Conservation (phyloP, 2,797 vertebrate genomes). For the Peromyscus nudipes region DNA sequence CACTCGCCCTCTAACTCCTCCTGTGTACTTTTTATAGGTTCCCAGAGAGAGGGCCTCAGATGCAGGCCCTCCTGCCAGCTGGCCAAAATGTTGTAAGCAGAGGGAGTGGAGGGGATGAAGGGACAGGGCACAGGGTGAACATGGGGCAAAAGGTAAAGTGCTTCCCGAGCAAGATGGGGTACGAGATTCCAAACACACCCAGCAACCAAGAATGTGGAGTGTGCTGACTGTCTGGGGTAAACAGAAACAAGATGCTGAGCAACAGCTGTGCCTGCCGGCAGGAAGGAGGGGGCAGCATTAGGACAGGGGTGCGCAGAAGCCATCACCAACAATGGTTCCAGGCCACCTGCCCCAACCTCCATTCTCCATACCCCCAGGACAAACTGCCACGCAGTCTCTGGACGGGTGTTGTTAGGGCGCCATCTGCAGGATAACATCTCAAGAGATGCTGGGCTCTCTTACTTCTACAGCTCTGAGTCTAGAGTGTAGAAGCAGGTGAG, state of each 20-base stretch:
- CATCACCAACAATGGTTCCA: not conserved
- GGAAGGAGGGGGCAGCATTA: slow-evolving; percentile 59
- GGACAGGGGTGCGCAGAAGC: not conserved
- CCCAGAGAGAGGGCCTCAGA: not conserved
- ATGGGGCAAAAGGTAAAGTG: slow-evolving; percentile 71
- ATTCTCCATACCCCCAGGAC: too few relatives aligned
- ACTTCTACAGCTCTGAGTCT: too few relatives aligned
- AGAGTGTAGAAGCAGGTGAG: not conserved
- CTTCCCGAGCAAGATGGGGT: slow-evolving; percentile 47
- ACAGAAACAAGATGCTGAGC: slow-evolving; percentile 77
- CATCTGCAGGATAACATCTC: not conserved
- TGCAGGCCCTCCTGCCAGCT: not conserved
- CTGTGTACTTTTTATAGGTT: not conserved
- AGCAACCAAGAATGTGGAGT: slow-evolving; percentile 78
- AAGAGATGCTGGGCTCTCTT: not conserved
- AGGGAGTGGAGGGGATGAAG: slow-evolving; percentile 1
- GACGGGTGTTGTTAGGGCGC: not conserved
- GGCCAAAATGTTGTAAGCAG: not conserved
- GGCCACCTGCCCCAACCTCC: not conserved
- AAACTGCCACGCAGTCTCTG: not conserved
- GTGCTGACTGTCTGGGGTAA: slow-evolving; percentile 69
- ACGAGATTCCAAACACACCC: slow-evolving; percentile 83
- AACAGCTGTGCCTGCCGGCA: slow-evolving; percentile 78
- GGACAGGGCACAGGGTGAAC: slow-evolving; percentile 50
- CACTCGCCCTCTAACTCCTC: fast-evolving